Conservation (phyloP, 2,888 invertebrate species). For the Colostygia pectinataria region DNA sequence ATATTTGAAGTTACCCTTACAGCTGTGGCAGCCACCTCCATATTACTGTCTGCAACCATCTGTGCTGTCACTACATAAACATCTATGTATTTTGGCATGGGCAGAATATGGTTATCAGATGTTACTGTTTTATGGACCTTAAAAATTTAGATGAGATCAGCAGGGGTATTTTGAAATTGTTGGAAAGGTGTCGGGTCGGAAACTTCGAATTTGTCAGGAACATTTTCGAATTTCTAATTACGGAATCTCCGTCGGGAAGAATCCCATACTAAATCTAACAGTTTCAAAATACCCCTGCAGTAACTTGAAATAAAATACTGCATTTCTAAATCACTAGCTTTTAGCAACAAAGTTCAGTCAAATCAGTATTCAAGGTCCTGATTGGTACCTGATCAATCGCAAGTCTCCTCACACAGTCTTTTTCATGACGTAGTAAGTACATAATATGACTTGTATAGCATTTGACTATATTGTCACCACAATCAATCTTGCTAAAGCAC, state of each 20-base stretch:
- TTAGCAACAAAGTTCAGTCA: no score
- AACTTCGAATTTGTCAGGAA: no score
- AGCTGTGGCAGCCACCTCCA: slow-evolving; percentile 84
- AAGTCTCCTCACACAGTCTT: slow-evolving; percentile 83
- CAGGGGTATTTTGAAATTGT: no score
- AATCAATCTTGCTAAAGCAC: slow-evolving; percentile 82
- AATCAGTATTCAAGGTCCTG: no score
- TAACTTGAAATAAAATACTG: no score
- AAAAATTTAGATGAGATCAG: no score
- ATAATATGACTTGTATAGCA: slow-evolving; percentile 84
- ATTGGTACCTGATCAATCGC: slow-evolving; percentile 84
- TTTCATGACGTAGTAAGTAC: slow-evolving; percentile 85
- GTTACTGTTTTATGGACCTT: slow-evolving; percentile 65
- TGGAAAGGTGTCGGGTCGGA: no score
- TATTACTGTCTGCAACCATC: slow-evolving; percentile 83
- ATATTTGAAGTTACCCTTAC: slow-evolving; percentile 77
- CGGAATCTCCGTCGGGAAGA: no score
- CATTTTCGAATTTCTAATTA: no score
- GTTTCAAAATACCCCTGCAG: no score
- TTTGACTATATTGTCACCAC: slow-evolving; percentile 81
- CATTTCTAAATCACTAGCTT: no score
- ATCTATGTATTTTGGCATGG: slow-evolving; percentile 72
- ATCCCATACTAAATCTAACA: no score
- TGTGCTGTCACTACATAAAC: slow-evolving; percentile 82
- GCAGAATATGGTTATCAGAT: slow-evolving; percentile 51